A percentile compares a stretch with the other conserved stretches of the same genome.
phyloP scores from a whole-genome alignment of 2,888 invertebrate genomes.

The Tetragnatha montana region DNA sequence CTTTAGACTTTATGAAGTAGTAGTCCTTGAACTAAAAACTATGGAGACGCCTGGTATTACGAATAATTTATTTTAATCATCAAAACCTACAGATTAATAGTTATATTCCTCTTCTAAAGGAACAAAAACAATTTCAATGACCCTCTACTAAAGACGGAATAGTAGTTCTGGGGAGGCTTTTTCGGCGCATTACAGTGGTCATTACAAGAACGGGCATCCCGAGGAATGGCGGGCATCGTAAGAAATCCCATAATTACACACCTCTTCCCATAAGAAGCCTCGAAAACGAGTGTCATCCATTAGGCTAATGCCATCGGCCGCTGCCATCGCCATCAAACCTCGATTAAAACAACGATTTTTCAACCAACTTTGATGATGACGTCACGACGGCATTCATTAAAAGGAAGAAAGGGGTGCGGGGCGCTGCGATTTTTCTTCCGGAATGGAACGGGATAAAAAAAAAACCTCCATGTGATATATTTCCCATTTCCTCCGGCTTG shows the following conservation, averaged over 20 bases:
- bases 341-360: slow-evolving; percentile 67
- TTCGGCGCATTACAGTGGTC: too few relatives aligned
- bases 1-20: too few relatives aligned
- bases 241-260: slow-evolving; percentile 26
- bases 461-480: slow-evolving; percentile 59
- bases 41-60: too few relatives aligned
- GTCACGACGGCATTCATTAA: slow-evolving; percentile 60
- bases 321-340: slow-evolving; percentile 64
- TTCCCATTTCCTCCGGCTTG: slow-evolving; percentile 56
- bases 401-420: slow-evolving; percentile 31
- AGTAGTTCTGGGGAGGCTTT: too few relatives aligned
- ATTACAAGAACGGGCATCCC: too few relatives aligned
- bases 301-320: slow-evolving; percentile 35
- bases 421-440: slow-evolving; percentile 46
- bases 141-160: too few relatives aligned
- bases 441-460: slow-evolving; percentile 38
- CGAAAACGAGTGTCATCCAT: slow-evolving; percentile 29
- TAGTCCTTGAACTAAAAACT: too few relatives aligned
- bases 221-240: too few relatives aligned
- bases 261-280: slow-evolving; percentile 13
- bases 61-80: too few relatives aligned
- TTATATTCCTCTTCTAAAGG: too few relatives aligned
- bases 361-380: slow-evolving; percentile 45
- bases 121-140: too few relatives aligned
- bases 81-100: too few relatives aligned